Base-by-base conservation (phyloP, 2,113 vertebrate genomes). In the Tretioscincus oriximinensis region DNA sequence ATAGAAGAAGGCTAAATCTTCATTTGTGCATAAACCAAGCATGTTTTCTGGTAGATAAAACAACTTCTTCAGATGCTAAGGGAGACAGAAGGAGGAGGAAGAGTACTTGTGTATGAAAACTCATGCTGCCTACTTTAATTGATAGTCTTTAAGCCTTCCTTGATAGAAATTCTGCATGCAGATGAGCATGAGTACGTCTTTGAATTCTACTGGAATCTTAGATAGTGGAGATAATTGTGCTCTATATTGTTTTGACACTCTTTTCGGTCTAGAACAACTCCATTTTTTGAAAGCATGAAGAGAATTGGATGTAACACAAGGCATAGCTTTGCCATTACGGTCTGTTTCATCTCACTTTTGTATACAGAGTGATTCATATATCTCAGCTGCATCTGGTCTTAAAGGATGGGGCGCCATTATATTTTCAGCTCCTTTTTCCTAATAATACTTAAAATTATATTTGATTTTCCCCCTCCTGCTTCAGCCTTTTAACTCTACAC, bases 401-500 rank as follows among this genome's bases (percentile, higher is more conserved):
- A 61, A 75, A 35, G 21, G 10, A 10, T 51, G 16, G 31, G 20
- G 12, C 8, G 8, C n/a, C 21, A 31, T 64, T 72, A 10, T 41
- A 64, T 54, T 68, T 78, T 68, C 21, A 31, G 1, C 26, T n/a
- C n/a, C 5, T 69, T 78, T 60, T 20, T 58, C 14, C n/a, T 47
- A 65, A 66, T 47, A 12, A 22, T 16, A 7, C 28, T 45, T 67
- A 14, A 54, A 35, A 18, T 18, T 69, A 35, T 9, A 9, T 68
- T 68, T 31, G 49, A n/a, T 35, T 18, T 70, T 18, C 26, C 35
- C 1, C 45, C 54, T 58, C 20, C 24, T 26, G 66, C 16, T 68
- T 11, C 22, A 58, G 28, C 26, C 68, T 78, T 88, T 71, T 66
- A 76, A 26, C 21, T 88, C 60, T 66, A 29, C 74, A 26, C 14